A percentile compares a stretch with the other conserved stretches of the same genome.
phyloP scores from a whole-genome alignment of 2,113 vertebrate species.

The Chlamydotis undulata region DNA sequence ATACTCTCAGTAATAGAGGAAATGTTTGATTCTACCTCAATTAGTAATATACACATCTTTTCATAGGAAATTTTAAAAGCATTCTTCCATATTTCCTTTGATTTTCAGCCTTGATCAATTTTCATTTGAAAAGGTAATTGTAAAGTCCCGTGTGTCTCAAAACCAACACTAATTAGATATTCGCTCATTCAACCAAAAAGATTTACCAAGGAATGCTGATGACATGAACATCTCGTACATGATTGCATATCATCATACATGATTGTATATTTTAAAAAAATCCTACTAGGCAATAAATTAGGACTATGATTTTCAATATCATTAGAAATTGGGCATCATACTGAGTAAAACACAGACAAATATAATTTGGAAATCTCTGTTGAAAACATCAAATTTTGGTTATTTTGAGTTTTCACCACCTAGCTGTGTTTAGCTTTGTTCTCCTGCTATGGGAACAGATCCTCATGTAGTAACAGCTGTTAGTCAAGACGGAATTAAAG shows the following conservation, averaged over 20 bases:
- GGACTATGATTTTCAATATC: not conserved
- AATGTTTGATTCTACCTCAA: not conserved
- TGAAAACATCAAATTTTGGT: not conserved
- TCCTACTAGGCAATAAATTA: not conserved
- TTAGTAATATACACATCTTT: not conserved
- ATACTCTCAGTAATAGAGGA: not conserved
- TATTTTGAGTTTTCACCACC: not conserved
- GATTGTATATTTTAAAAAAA: not conserved
- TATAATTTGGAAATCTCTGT: not conserved
- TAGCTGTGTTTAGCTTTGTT: not conserved
- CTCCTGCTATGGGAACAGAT: not conserved
- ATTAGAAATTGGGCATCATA: not conserved
- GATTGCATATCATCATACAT: no score
- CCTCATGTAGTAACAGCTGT: not conserved
- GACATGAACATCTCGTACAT: not conserved
- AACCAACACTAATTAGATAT: conserved; percentile 34
- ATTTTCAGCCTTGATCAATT: conserved; percentile 47
- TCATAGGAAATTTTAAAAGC: not conserved
- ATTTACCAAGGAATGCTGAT: conserved; percentile 41
- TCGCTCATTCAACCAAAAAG: conserved; percentile 30
- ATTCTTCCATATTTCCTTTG: conserved; percentile 15
- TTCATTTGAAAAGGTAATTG: conserved; percentile 44
- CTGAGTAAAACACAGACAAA: not conserved
- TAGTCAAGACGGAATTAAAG: not conserved
- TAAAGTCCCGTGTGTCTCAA: not conserved